Conservation (phyloP, 2,797 vertebrate genomes). For the Esox masquinongy region DNA sequence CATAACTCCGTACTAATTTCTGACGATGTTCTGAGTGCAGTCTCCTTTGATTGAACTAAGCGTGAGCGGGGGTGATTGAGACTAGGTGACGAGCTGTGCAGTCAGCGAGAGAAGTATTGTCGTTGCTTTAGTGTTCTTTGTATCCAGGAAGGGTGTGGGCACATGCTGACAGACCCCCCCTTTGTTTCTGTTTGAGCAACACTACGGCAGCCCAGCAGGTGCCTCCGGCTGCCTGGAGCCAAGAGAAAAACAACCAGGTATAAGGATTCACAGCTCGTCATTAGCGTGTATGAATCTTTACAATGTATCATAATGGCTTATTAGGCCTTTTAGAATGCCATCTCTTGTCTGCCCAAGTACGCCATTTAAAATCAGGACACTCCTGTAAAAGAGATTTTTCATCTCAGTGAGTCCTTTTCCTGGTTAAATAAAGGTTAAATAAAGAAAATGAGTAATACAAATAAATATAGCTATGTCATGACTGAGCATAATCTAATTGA, state of each 20-base stretch:
- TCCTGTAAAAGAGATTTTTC: too few relatives aligned
- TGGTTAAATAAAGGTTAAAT: too few relatives aligned
- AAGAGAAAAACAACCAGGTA: not conserved
- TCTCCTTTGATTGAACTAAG: too few relatives aligned
- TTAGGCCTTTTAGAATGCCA: not conserved
- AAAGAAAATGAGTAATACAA: too few relatives aligned
- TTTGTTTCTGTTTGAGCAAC: conserved; percentile 73
- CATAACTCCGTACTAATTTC: too few relatives aligned
- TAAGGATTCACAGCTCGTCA: not conserved
- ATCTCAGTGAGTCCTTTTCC: too few relatives aligned
- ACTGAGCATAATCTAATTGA: too few relatives aligned
- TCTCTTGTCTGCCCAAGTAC: too few relatives aligned
- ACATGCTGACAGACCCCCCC: conserved; percentile 57
- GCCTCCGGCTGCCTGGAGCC: conserved; percentile 24
- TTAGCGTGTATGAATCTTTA: not conserved
- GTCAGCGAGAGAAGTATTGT: conserved; percentile 57
- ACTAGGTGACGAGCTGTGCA: not conserved
- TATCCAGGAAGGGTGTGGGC: conserved; percentile 69
- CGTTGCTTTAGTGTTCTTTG: conserved; percentile 42
- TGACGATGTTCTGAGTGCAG: too few relatives aligned
- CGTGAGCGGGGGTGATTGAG: not conserved
- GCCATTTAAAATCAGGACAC: too few relatives aligned
- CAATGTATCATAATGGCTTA: not conserved
- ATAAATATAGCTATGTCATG: too few relatives aligned
- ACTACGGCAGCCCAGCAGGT: conserved; percentile 50